Conservation (phyloP, 2,888 invertebrate genomes). For the Dromius quadrimaculatus region DNA sequence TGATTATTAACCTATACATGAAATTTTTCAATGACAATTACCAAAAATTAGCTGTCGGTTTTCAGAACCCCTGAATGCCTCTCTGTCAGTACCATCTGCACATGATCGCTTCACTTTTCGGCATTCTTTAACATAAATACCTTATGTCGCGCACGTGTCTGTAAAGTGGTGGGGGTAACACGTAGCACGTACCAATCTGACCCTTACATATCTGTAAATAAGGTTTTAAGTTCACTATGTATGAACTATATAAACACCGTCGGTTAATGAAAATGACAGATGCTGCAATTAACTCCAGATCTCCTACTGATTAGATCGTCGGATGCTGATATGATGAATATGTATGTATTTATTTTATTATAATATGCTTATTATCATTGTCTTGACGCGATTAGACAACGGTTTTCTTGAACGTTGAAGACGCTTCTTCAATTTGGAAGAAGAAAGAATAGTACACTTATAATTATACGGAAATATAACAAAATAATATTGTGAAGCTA, state of each 20-base stretch:
- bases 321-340: constrained; percentile 59
- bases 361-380: constrained; percentile 47
- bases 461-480: no score
- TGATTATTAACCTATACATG: no score
- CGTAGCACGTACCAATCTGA: constrained; percentile 57
- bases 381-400: constrained; percentile 16
- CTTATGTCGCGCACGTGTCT: constrained; percentile 63
- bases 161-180: constrained; percentile 53
- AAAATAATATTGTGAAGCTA: no score
- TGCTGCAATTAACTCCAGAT: constrained; percentile 63
- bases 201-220: constrained; percentile 52
- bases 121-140: constrained; percentile 63
- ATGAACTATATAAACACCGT: constrained; percentile 52
- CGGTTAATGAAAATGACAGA: constrained; percentile 62
- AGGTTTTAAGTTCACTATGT: constrained; percentile 22
- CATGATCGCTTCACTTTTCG: constrained; percentile 57
- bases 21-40: no score
- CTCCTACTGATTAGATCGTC: constrained; percentile 61
- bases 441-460: no score
- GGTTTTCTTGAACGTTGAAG: constrained; percentile 10
- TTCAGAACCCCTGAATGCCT: constrained; percentile 49
- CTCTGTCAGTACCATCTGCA: constrained; percentile 59
- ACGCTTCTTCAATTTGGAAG: no score
- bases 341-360: constrained; percentile 59
- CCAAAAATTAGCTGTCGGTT: no score